phyloP scores from a whole-genome alignment of 2,113 vertebrate genomes.

The Phaethornis superciliosus region DNA sequence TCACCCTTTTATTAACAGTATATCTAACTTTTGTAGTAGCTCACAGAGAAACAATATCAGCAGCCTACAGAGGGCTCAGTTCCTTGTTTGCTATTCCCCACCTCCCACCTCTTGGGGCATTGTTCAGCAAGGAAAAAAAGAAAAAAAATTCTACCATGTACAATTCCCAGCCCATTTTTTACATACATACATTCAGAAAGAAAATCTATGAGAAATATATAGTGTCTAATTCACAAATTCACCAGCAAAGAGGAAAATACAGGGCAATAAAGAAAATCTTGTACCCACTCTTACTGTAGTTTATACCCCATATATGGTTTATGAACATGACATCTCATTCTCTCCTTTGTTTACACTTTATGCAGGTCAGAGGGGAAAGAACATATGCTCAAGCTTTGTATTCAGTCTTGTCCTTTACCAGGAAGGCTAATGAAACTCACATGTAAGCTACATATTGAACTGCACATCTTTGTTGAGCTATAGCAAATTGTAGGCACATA shows the following conservation, averaged over 20 bases:
- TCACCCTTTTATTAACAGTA: background rate
- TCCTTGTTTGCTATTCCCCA: background rate
- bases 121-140: background rate
- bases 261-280: background rate
- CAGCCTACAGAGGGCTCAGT: background rate
- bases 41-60: background rate
- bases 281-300: background rate
- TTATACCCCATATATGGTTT: background rate
- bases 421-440: background rate
- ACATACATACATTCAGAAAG: background rate
- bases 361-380: background rate
- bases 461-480: background rate
- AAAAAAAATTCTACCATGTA: background rate
- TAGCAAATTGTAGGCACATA: background rate
- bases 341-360: background rate
- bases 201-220: background rate
- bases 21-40: background rate
- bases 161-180: background rate
- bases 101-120: background rate
- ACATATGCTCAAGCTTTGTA: background rate
- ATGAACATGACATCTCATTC: background rate
- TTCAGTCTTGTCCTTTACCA: rapidly evolving
- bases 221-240: background rate
- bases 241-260: background rate
- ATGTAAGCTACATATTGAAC: background rate